Evolutionary conservation across 2,113 vertebrate species (phyloP), one percentile per base, ranked within the genome.

Genomic region (Rhadina sibilatrix): DNA sequence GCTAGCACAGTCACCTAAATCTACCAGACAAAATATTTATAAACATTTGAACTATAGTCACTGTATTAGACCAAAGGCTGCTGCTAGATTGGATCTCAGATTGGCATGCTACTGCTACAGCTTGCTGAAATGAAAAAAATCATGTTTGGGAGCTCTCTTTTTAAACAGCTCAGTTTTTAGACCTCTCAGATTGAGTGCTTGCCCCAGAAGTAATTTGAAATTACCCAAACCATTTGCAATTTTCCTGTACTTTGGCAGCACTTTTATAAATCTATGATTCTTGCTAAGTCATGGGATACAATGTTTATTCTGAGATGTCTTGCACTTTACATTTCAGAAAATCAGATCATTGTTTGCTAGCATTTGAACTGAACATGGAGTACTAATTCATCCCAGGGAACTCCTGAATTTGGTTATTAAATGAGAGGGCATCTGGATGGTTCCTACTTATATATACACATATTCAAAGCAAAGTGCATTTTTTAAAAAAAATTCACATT

Each of bases 121-220:
- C 44, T 94, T 83, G 52, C 38, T 87, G 90, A 90, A 95, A 84
- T 60, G 25, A 63, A 87, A 59, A 66, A 70, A 61, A 52, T 42
- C n/a, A 31, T n/a, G 11, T 68, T 92, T 88, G 42, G 60, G 79
- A 71, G 40, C 18, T 54, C 69, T 76, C 11, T 54, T 89, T 92
- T 85, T 78, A 82, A 96, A 88, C 40, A 87, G 76, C 33, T 94
- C 54, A 6, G 15, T 97, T 97, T 94, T 94, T 42, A 96, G 93
- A 94, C 97, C 78, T 92, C 87, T 95, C 78, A 82, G 93, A 95
- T 82, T 94, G 87, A 59, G 69, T 90, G 68, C 91, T 97, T 97
- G 86, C 44, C 77, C 72, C 69, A 50, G 53, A 85, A 96, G 59
- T 90, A 90, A 94, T 44, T 86, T 94, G 87, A 97, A 97, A 95